A percentile compares a stretch with the other conserved stretches of the same genome.
phyloP scores from a whole-genome alignment of 2,797 vertebrate genomes.

The Acanthis flammea region DNA sequence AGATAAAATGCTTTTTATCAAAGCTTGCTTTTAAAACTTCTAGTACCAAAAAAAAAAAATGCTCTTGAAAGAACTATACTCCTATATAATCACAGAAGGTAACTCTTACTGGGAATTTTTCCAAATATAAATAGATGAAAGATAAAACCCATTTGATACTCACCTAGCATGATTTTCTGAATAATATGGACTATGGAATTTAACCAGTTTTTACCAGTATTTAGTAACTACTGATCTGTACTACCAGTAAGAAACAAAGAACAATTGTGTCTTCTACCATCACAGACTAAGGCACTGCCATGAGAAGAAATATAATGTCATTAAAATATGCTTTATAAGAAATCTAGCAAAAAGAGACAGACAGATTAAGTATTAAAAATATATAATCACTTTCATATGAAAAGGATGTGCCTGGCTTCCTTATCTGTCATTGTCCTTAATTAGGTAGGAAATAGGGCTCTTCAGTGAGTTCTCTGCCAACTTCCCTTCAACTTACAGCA shows the following conservation, averaged over 20 bases:
- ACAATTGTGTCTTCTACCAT: background rate
- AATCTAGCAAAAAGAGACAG: background rate
- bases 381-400: background rate
- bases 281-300: background rate
- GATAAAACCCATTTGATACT: background rate
- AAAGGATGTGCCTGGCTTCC: background rate
- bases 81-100: background rate
- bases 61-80: background rate
- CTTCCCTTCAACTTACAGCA: background rate
- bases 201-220: background rate
- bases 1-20: background rate
- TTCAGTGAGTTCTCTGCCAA: background rate
- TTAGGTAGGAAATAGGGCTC: background rate
- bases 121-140: background rate
- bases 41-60: background rate
- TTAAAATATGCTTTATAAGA: background rate
- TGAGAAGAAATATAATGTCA: background rate
- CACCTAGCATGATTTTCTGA: background rate
- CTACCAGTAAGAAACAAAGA: background rate
- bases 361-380: constrained; percentile 12
- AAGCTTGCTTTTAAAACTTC: background rate
- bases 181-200: background rate
- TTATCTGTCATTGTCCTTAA: background rate
- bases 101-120: background rate
- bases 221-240: background rate